phyloP scores from a whole-genome alignment of 1,140 invertebrate genomes.

The Bombus picipes region DNA sequence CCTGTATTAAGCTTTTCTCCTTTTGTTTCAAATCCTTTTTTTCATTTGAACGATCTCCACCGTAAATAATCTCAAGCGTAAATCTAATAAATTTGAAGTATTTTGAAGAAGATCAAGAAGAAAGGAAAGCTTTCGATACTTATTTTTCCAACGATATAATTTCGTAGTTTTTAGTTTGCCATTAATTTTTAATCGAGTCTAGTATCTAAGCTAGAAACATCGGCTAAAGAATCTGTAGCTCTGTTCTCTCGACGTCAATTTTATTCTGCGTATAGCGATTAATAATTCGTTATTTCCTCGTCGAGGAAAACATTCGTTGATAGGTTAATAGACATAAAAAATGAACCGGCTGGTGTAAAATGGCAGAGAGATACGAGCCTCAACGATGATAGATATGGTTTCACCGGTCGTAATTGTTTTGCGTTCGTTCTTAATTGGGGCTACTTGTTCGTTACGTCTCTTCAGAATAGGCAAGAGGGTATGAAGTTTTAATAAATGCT shows the following conservation, averaged over 20 bases:
- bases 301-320: not conserved
- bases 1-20: too few species aligned
- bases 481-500: constrained; percentile 22
- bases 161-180: not conserved
- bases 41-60: too few species aligned
- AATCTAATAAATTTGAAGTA: too few species aligned
- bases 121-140: too few species aligned
- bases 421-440: constrained; percentile 28
- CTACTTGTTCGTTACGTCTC: constrained; percentile 4
- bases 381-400: constrained; percentile 23
- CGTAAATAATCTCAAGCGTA: too few species aligned
- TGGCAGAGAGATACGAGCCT: constrained; percentile 16
- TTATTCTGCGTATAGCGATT: not conserved
- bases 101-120: too few species aligned
- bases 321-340: constrained; percentile 5
- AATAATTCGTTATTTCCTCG: not conserved
- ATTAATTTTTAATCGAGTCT: not conserved
- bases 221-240: not conserved
- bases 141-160: too few species aligned
- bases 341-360: constrained; percentile 2
- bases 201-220: not conserved
- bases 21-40: too few species aligned
- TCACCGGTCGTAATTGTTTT: constrained; percentile 35
- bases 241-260: not conserved
- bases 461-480: not conserved